Evolutionary conservation across 37 sponge, comb jelly and placozoan species (phyloP).

Genomic region (Tethya wilhelma): DNA sequence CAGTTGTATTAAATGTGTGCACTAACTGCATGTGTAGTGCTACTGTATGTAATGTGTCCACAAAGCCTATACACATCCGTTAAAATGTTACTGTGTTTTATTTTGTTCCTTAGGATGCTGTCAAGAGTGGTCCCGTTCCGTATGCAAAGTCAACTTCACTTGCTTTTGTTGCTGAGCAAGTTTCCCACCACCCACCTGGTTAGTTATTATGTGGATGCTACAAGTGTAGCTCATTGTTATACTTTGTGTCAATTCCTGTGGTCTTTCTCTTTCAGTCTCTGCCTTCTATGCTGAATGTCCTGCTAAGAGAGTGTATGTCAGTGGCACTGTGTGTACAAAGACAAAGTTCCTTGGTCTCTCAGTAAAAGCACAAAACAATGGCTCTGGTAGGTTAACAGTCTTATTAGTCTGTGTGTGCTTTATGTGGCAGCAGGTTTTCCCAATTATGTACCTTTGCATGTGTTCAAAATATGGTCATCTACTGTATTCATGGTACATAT

Average conservation of each 20-base stretch:
- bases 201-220: background rate
- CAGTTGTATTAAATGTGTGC: no score
- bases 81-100: no score
- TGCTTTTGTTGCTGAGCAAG: conserved; percentile 70
- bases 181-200: conserved; percentile 71
- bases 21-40: no score
- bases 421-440: no score
- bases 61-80: no score
- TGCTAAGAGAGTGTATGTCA: conserved; percentile 49
- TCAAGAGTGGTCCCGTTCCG: conserved; percentile 58
- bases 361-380: conserved; percentile 79
- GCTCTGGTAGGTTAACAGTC: conserved; percentile 33
- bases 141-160: conserved; percentile 39
- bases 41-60: no score
- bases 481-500: background rate
- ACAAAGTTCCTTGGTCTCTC: conserved; percentile 76
- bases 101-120: conserved; percentile 6
- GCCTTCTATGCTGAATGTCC: conserved; percentile 86
- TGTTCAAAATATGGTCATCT: background rate
- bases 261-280: conserved; percentile 40
- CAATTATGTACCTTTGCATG: background rate
- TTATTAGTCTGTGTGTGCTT: background rate
- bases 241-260: background rate
- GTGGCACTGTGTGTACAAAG: conserved; percentile 39
- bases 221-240: background rate